phyloP scores from a whole-genome alignment of 30 jellyfish, hydroid and myxozoan species.

The Cassiopea andromeda region DNA sequence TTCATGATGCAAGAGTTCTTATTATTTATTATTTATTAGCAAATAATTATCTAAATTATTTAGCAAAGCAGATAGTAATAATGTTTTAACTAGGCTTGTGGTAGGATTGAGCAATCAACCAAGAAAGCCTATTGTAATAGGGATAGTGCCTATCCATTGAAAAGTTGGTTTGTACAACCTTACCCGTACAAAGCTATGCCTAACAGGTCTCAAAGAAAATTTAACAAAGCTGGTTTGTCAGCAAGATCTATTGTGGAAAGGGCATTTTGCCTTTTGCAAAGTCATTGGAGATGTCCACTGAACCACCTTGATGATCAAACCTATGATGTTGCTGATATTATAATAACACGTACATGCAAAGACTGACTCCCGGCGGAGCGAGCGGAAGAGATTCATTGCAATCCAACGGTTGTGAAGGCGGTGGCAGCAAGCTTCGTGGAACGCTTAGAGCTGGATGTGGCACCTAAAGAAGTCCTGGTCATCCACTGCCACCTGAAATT shows the following conservation, averaged over 20 bases:
- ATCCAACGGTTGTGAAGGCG: too few species aligned
- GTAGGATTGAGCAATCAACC: background rate
- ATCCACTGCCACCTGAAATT: too few species aligned
- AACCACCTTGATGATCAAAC: slow-evolving; percentile 27
- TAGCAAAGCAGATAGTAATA: slow-evolving; percentile 19
- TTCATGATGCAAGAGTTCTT: slow-evolving; percentile 69
- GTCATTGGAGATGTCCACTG: slow-evolving; percentile 61
- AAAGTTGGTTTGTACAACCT: slow-evolving; percentile 39
- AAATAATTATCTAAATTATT: too few species aligned
- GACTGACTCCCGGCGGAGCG: too few species aligned
- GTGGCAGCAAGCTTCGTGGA: too few species aligned
- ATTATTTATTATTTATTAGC: slow-evolving; percentile 3
- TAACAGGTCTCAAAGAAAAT: slow-evolving; percentile 1
- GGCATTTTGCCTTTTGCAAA: slow-evolving; percentile 68
- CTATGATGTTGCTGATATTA: background rate
- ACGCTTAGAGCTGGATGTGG: too few species aligned
- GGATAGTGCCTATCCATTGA: slow-evolving; percentile 69
- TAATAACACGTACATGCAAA: background rate
- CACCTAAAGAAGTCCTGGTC: too few species aligned
- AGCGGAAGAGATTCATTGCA: too few species aligned
- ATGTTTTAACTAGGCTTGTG: slow-evolving; percentile 17
- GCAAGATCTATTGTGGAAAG: slow-evolving; percentile 27
- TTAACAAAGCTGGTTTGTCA: slow-evolving; percentile 7
- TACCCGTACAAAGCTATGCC: slow-evolving; percentile 36
- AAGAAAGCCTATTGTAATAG: slow-evolving; percentile 17